Evolutionary conservation across 2,888 invertebrate species (phyloP), one percentile per base, ranked within the genome.

Genomic region (Aproaerema taeniolella): DNA sequence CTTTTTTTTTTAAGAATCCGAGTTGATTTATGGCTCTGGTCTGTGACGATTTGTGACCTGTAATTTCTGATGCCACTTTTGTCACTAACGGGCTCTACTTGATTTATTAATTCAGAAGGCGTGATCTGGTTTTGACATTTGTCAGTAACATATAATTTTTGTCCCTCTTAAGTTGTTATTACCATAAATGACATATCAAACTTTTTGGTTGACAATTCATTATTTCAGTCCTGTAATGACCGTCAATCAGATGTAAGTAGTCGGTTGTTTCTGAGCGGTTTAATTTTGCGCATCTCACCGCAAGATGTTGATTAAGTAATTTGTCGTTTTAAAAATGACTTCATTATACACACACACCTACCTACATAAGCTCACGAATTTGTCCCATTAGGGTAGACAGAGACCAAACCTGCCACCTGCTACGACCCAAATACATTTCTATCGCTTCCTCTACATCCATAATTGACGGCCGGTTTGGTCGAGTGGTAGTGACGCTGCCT

Each of bases 41-140:
- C 70, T 77, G 79, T 77, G 86, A 83, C 85, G 86, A 86, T 80
- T 83, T 83, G 83, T 83, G 86, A 81, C 71, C 81, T 67, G 80
- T 82, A 80, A 82, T 81, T 79, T 78, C 57, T 74, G 79, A 80
- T 80, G 80, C 66, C 73, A 82, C 64, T 74, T 82, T 82, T 85
- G 85, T 85, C 86, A 82, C 85, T 80, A 70, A 66, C 64, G 60
- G 64, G 59, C 54, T 55, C 59, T 44, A 48, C 49, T 71, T 85
- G 86, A 86, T 85, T 86, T 83, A 85, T 83, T 83, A 75, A 82
- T 80, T 74, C 53, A 46, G 61, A 60, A 66, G 76, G 73, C 74
- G 80, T 73, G 67, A 67, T 61, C 54, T 60, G 50, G 64, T 70
- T 75, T 71, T 73, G 79, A 78, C 81, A 76, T 72, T 66, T 67